phyloP scores from a whole-genome alignment of 2,888 invertebrate genomes.

The Dysmachus trigonus region DNA sequence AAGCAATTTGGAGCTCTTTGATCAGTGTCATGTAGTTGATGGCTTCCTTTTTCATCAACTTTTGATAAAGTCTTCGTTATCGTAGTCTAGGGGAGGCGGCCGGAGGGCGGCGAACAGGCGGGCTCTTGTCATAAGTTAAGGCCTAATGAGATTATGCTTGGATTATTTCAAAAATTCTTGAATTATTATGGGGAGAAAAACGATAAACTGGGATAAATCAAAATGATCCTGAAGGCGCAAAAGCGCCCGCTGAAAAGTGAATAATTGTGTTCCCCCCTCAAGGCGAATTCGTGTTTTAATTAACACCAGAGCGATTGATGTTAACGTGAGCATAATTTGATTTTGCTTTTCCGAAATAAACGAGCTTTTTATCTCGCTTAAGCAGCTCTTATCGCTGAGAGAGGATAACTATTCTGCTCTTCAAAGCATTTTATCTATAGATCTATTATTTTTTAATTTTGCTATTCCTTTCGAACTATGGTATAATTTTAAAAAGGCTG shows the following conservation, averaged over 20 bases:
- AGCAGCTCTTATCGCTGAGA: background rate
- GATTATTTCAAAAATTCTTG: background rate
- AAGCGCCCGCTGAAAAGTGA: background rate
- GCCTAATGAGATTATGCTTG: background rate
- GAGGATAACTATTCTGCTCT: no score
- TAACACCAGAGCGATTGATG: background rate
- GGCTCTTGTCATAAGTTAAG: background rate
- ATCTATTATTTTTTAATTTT: no score
- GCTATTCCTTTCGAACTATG: no score
- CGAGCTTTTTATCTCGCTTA: background rate
- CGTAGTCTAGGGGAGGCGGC: background rate
- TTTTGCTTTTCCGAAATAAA: background rate
- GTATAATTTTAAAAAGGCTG: no score
- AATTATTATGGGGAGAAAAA: background rate
- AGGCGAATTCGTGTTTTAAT: background rate
- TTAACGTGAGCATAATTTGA: background rate
- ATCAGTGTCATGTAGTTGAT: background rate
- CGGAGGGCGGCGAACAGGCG: background rate
- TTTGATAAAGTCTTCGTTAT: background rate
- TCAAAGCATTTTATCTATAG: no score
- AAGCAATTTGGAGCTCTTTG: conserved; percentile 11
- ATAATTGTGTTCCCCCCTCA: background rate
- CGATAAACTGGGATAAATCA: background rate
- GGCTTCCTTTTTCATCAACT: conserved; percentile 9
- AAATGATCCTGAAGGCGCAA: background rate